A percentile compares a stretch with the other conserved stretches of the same genome.
phyloP scores from a whole-genome alignment of 2,113 vertebrate species.

The Dipodomys stephensi region DNA sequence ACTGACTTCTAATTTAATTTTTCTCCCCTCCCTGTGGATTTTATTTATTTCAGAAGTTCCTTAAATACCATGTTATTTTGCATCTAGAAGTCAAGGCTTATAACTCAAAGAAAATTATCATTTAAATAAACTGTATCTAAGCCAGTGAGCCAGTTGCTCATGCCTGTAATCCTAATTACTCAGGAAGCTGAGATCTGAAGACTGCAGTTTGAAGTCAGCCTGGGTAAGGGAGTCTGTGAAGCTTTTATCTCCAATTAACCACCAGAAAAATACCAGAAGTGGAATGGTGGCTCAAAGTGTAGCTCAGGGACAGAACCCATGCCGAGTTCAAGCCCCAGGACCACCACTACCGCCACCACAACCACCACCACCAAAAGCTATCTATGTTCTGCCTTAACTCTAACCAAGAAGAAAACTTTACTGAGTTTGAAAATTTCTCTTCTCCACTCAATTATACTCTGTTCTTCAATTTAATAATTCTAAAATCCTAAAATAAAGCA shows the following conservation, averaged over 20 bases:
- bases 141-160: no score
- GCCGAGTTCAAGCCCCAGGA: no score
- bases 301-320: no score
- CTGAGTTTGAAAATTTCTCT: conserved; percentile 16
- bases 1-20: conserved; percentile 22
- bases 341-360: no score
- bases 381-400: background rate
- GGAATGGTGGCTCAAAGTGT: no score
- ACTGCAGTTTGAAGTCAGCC: no score
- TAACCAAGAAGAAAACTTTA: conserved; percentile 23
- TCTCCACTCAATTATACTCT: conserved; percentile 50
- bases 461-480: conserved; percentile 52
- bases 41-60: conserved; percentile 37
- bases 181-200: no score
- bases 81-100: background rate
- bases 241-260: no score
- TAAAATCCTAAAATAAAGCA: conserved; percentile 43
- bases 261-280: no score
- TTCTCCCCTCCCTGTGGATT: conserved; percentile 4
- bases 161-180: no score
- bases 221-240: no score
- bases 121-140: background rate
- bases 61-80: conserved; percentile 2
- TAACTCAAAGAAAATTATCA: conserved; percentile 36
- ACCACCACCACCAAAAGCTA: no score